Conservation (phyloP, 1,140 invertebrate species). For the Meloidogyne floridensis region DNA sequence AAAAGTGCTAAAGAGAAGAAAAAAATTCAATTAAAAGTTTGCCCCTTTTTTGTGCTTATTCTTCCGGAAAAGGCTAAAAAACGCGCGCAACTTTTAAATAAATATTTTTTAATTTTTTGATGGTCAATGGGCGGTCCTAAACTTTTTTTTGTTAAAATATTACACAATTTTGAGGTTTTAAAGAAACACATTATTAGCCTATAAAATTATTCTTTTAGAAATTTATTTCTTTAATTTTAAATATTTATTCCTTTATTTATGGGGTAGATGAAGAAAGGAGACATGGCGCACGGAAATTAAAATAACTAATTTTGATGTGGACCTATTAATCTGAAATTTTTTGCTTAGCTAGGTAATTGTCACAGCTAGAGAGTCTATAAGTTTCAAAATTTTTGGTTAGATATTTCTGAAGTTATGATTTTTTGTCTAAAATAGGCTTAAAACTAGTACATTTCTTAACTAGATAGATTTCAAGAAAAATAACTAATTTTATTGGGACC, state of each 20-base stretch:
- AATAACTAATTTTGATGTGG: too few relatives aligned
- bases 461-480: too few relatives aligned
- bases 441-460: too few relatives aligned
- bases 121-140: neutral
- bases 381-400: too few relatives aligned
- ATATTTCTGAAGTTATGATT: neutral
- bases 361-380: too few relatives aligned
- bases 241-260: neutral
- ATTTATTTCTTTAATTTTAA: neutral
- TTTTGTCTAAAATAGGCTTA: neutral
- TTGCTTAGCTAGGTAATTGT: too few relatives aligned
- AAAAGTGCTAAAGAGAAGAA: neutral
- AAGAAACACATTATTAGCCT: neutral
- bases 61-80: neutral
- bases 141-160: neutral
- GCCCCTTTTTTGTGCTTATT: neutral
- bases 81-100: neutral
- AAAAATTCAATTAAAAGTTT: slow-evolving; percentile 1
- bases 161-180: neutral
- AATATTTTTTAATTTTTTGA: neutral
- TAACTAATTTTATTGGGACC: too few relatives aligned
- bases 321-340: too few relatives aligned
- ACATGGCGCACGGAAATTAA: too few relatives aligned
- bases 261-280: neutral
- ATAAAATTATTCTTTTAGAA: slow-evolving; percentile 1